A percentile compares a stretch with the other conserved stretches of the same genome.
Conservation (phyloP, 1,140 invertebrate genomes). For the Platyura marginata region DNA sequence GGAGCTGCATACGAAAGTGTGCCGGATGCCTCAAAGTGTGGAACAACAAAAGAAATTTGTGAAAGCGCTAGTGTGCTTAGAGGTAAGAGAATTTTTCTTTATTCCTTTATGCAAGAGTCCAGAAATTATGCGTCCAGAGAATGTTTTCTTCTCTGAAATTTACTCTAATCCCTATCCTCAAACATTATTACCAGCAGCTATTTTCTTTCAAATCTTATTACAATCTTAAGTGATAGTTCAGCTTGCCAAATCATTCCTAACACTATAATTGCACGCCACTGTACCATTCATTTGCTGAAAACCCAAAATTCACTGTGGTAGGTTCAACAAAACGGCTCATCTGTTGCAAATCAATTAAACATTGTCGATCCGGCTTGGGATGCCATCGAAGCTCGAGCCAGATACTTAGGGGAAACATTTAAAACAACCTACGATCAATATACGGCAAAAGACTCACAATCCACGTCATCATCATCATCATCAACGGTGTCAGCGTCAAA, state of each 20-base stretch:
- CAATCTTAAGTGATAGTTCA: too few relatives aligned
- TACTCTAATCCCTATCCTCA: too few relatives aligned
- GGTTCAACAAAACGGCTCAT: slow-evolving; percentile 19
- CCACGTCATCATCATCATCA: slow-evolving; percentile 9
- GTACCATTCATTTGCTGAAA: too few relatives aligned
- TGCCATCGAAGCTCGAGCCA: slow-evolving; percentile 62
- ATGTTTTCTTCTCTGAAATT: slow-evolving; percentile 2
- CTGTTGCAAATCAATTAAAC: slow-evolving; percentile 14
- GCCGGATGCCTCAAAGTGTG: slow-evolving; percentile 71
- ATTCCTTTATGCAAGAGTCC: slow-evolving; percentile 3
- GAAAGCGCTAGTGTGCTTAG: slow-evolving; percentile 51
- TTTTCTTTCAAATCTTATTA: too few relatives aligned
- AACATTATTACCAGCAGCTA: too few relatives aligned
- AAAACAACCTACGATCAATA: slow-evolving; percentile 20
- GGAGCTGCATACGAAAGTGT: slow-evolving; percentile 62
- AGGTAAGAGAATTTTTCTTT: too few relatives aligned
- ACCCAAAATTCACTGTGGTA: too few relatives aligned
- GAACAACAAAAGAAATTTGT: slow-evolving; percentile 91
- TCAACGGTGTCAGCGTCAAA: too few relatives aligned
- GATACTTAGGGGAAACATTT: slow-evolving; percentile 42
- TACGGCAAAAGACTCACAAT: slow-evolving; percentile 14
- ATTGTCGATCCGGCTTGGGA: slow-evolving; percentile 76
- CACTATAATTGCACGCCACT: too few relatives aligned
- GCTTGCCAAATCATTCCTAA: too few relatives aligned
- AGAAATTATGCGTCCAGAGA: neutral